A percentile compares a stretch with the other conserved stretches of the same genome.
Evolutionary conservation across 2,888 invertebrate genomes (phyloP).

Genomic region (Polydrusus cervinus): DNA sequence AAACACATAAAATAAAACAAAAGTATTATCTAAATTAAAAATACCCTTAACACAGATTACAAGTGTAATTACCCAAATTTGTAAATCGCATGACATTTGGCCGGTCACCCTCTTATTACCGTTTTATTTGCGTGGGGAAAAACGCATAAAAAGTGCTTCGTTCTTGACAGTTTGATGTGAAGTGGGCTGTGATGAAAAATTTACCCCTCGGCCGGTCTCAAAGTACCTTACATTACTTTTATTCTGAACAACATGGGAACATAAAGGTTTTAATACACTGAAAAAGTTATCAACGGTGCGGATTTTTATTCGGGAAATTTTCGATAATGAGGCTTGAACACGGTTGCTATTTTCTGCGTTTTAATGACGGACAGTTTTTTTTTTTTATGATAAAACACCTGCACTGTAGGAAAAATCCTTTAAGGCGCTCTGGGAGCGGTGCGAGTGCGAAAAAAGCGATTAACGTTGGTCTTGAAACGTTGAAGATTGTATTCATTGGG

Average conservation of each 20-base stretch:
- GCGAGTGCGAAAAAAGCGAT: no score
- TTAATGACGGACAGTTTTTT: no score
- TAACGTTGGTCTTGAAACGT: no score
- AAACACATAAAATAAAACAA: slow-evolving; percentile 36
- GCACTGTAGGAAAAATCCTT: no score
- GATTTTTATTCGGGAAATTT: slow-evolving; percentile 4
- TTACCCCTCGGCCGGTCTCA: slow-evolving; percentile 31
- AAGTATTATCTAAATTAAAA: slow-evolving; percentile 48
- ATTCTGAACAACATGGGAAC: slow-evolving; percentile 8
- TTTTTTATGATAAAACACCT: no score
- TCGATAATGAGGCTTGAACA: neutral
- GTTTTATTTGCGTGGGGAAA: slow-evolving; percentile 44
- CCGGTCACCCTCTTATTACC: slow-evolving; percentile 43
- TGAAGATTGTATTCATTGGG: no score
- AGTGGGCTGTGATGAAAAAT: slow-evolving; percentile 41
- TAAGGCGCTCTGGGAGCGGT: no score
- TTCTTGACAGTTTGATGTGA: slow-evolving; percentile 47
- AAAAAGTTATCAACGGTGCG: neutral
- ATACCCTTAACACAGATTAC: slow-evolving; percentile 48
- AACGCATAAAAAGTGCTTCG: slow-evolving; percentile 40
- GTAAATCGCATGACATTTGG: slow-evolving; percentile 57
- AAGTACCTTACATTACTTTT: slow-evolving; percentile 32
- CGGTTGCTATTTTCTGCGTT: neutral
- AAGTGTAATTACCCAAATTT: slow-evolving; percentile 63
- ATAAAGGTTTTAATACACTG: slow-evolving; percentile 12